These are phyloP conservation scores for Eptesicus fuscus DNA, from an alignment of 2,113 vertebrate species.

Conservation along the genomic window DNA sequence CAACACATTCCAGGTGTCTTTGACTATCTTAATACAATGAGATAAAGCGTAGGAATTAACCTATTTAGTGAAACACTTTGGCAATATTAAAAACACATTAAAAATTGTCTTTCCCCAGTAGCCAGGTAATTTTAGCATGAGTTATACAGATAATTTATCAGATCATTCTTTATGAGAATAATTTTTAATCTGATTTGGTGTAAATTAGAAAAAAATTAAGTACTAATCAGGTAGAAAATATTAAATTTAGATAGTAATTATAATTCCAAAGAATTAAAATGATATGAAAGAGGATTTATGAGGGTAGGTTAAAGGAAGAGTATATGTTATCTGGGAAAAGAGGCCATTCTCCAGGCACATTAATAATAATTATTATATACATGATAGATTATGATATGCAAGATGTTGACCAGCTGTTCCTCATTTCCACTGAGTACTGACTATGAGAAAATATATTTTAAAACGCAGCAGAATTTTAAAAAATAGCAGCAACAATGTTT, in stretches of 20 bases:
- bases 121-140: background rate
- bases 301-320: background rate
- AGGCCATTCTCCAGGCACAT: slow-evolving; percentile 7
- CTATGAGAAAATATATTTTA: slow-evolving; percentile 40
- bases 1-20: background rate
- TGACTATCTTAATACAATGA: background rate
- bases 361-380: slow-evolving; percentile 46
- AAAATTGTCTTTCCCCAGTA: background rate
- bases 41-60: background rate
- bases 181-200: slow-evolving; percentile 1
- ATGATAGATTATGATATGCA: slow-evolving; percentile 50
- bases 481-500: background rate
- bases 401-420: slow-evolving; percentile 59
- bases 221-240: slow-evolving; percentile 7
- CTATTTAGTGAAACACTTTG: background rate
- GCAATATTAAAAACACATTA: background rate
- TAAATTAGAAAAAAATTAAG: slow-evolving; percentile 19
- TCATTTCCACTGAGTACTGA: slow-evolving; percentile 50
- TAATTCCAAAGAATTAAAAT: slow-evolving; percentile 11
- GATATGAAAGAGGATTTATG: background rate
- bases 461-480: slow-evolving; percentile 5
- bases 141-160: background rate
- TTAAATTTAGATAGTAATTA: background rate
- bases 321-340: slow-evolving; percentile 33
- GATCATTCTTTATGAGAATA: background rate